Evolutionary conservation across 2,113 vertebrate genomes (phyloP).

Genomic region (Bungarus multicinctus): DNA sequence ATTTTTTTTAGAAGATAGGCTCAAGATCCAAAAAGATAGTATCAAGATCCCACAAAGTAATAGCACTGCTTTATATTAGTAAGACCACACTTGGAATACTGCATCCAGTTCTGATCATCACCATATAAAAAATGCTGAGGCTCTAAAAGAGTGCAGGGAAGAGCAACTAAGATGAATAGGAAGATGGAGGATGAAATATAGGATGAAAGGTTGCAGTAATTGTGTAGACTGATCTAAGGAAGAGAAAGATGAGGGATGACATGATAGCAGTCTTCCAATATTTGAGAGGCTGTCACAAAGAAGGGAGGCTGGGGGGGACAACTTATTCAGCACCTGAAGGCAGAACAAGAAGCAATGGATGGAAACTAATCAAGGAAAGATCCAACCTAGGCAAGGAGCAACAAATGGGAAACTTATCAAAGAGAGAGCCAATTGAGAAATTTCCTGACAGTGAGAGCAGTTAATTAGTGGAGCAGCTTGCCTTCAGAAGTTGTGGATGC

Average conservation of each 20-base stretch:
- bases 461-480: too few relatives aligned
- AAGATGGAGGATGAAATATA: not conserved
- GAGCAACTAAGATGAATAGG: not conserved
- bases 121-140: not conserved
- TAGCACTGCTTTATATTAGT: not conserved
- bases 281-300: not conserved
- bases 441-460: not conserved
- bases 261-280: not conserved
- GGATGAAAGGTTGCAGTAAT: not conserved
- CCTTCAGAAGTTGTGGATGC: not conserved
- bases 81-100: not conserved
- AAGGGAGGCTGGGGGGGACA: not conserved
- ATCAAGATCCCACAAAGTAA: not conserved
- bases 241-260: not conserved
- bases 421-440: not conserved
- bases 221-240: not conserved
- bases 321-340: not conserved
- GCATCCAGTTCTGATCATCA: not conserved
- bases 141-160: not conserved
- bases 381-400: not conserved
- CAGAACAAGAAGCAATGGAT: not conserved
- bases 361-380: not conserved
- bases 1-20: not conserved
- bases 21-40: not conserved
- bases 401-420: not conserved